Evolutionary conservation across 2,888 invertebrate genomes (phyloP).

Genomic region (Caenorhabditis becei): DNA sequence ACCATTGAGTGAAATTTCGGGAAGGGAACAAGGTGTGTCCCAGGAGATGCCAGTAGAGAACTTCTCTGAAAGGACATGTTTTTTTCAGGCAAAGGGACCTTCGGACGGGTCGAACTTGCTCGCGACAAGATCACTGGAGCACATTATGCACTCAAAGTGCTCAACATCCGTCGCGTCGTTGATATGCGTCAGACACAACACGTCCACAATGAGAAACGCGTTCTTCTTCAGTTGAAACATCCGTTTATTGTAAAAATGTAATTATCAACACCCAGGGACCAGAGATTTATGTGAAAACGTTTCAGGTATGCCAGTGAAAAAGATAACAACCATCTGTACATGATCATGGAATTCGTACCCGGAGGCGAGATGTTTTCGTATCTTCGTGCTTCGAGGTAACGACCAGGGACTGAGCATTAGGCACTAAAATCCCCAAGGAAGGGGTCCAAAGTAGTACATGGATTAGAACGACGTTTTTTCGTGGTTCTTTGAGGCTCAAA

Average conservation of each 20-base stretch:
- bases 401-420: too few relatives aligned
- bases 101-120: slow-evolving; percentile 92
- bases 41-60: slow-evolving; percentile 28
- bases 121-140: slow-evolving; percentile 85
- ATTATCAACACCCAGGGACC: slow-evolving; percentile 82
- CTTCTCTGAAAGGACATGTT: slow-evolving; percentile 22
- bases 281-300: slow-evolving; percentile 51
- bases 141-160: slow-evolving; percentile 93
- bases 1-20: slow-evolving; percentile 37
- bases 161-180: slow-evolving; percentile 89
- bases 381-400: slow-evolving; percentile 70
- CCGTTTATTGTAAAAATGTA: slow-evolving; percentile 96
- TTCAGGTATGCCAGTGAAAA: slow-evolving; percentile 93
- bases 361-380: slow-evolving; percentile 92
- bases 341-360: slow-evolving; percentile 96
- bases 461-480: background rate
- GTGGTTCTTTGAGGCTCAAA: background rate
- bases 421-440: background rate
- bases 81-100: slow-evolving; percentile 90
- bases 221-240: slow-evolving; percentile 90
- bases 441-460: background rate
- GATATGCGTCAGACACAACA: slow-evolving; percentile 95
- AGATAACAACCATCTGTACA: slow-evolving; percentile 93
- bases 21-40: slow-evolving; percentile 32
- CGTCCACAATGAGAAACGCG: slow-evolving; percentile 96